A percentile compares a stretch with the other conserved stretches of the same genome.
These are phyloP conservation scores for Acrocephalus kingi DNA, from an alignment of 2,113 vertebrate species.

Conservation along the genomic window DNA sequence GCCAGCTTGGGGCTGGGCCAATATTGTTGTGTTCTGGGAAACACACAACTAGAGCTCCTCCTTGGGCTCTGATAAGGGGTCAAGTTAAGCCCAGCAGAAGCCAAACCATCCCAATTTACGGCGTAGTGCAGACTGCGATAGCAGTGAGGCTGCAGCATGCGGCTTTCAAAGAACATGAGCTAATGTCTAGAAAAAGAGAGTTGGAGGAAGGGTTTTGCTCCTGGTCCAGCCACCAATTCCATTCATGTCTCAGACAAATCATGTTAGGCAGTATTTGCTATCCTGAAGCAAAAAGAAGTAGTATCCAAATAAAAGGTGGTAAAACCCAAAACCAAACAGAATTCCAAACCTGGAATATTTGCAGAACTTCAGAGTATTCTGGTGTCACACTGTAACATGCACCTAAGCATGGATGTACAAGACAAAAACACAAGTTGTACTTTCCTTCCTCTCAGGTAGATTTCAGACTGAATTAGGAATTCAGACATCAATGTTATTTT, in stretches of 20 bases:
- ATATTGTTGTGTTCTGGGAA: constrained; percentile 61
- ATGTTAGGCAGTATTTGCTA: not conserved
- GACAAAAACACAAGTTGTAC: not conserved
- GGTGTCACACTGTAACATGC: rapidly evolving
- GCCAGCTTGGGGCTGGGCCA: constrained; percentile 33
- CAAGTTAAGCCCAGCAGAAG: not conserved
- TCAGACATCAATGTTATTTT: not conserved
- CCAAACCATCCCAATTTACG: not conserved
- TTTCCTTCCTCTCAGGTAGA: not conserved
- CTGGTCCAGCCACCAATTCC: not conserved
- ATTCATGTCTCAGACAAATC: not conserved
- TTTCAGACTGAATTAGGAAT: not conserved
- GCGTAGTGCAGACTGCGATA: not conserved
- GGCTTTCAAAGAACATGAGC: constrained; percentile 27
- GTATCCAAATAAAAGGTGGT: not conserved
- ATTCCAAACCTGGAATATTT: not conserved
- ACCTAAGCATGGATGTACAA: not conserved
- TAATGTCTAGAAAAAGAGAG: constrained; percentile 8
- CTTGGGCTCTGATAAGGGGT: constrained; percentile 26
- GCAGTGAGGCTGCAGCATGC: not conserved
- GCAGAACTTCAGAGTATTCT: not conserved
- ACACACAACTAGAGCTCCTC: not conserved
- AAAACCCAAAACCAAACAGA: not conserved
- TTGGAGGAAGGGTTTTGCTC: not conserved
- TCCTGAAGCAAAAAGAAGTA: not conserved